Percentiles rank a stretch among this genome's conserved stretches.
Evolutionary conservation across 2,113 vertebrate species (phyloP).

Genomic region (Ibidorhyncha struthersii): DNA sequence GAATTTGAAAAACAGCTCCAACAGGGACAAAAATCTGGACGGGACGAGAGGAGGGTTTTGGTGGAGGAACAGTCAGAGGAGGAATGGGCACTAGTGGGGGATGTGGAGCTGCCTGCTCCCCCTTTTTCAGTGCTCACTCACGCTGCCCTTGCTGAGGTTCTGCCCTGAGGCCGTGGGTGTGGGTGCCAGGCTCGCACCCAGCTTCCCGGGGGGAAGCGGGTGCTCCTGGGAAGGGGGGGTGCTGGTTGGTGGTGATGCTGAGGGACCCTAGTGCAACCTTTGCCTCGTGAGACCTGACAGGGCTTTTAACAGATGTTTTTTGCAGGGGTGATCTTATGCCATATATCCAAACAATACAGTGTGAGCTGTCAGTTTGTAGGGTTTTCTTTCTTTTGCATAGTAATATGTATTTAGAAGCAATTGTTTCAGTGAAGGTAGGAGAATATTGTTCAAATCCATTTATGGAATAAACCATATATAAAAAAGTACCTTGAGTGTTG

Average conservation of each 20-base stretch:
- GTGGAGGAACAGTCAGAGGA: neutral
- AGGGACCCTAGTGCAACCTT: neutral
- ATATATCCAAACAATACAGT: neutral
- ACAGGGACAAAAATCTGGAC: neutral
- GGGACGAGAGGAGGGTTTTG: neutral
- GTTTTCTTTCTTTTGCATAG: neutral
- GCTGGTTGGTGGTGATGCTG: neutral
- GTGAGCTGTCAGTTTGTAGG: neutral
- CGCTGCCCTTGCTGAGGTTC: neutral
- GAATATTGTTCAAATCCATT: neutral
- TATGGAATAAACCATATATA: neutral
- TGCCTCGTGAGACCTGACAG: neutral
- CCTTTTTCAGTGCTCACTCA: neutral
- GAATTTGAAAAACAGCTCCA: neutral
- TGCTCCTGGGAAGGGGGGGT: neutral
- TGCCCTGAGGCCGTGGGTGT: fast-evolving
- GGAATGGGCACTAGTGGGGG: fast-evolving
- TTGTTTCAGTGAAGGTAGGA: neutral
- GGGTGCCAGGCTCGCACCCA: neutral
- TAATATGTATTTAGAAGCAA: neutral
- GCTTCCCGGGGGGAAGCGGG: fast-evolving
- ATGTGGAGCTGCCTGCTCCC: neutral
- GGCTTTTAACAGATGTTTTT: neutral
- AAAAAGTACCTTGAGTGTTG: neutral
- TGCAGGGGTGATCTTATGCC: neutral